Evolutionary conservation across 1,140 invertebrate species (phyloP).

Genomic region (Chelonus insularis): DNA sequence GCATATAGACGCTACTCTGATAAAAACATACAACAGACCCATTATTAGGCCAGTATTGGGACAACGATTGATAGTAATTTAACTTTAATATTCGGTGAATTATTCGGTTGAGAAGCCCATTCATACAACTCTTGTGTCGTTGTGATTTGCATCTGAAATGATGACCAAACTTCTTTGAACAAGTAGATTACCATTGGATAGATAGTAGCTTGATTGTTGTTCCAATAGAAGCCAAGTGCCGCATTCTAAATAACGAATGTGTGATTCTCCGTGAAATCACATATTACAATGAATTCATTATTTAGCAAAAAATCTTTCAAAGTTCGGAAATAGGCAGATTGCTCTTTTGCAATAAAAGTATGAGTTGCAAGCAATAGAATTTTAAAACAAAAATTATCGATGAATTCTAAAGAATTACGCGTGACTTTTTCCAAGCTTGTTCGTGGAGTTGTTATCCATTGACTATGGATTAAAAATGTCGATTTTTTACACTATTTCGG

Average conservation of each 20-base stretch:
- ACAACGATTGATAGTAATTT: too few relatives aligned
- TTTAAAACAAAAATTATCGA: conserved; percentile 22
- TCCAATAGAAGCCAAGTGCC: not conserved
- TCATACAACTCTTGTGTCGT: conserved; percentile 13
- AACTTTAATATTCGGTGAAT: not conserved
- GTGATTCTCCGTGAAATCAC: conserved; percentile 39
- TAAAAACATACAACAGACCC: too few relatives aligned
- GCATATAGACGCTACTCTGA: not conserved
- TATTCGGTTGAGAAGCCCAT: not conserved
- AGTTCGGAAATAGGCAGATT: conserved; percentile 26
- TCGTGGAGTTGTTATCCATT: conserved; percentile 19
- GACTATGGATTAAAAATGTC: conserved; percentile 15
- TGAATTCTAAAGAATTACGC: conserved; percentile 10
- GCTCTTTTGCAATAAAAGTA: conserved; percentile 34
- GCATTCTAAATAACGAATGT: conserved; percentile 5
- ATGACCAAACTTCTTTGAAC: conserved; percentile 1
- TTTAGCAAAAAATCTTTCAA: conserved; percentile 26
- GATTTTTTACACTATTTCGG: conserved; percentile 8
- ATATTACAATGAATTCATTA: conserved; percentile 25
- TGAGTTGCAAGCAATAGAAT: conserved; percentile 24
- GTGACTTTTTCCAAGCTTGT: conserved; percentile 10
- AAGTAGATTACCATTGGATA: conserved; percentile 6
- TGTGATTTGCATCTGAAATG: conserved; percentile 19
- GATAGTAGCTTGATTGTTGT: conserved; percentile 9
- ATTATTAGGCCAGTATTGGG: too few relatives aligned